phyloP scores from a whole-genome alignment of 2,113 vertebrate species.

The Syrrhaptes paradoxus region DNA sequence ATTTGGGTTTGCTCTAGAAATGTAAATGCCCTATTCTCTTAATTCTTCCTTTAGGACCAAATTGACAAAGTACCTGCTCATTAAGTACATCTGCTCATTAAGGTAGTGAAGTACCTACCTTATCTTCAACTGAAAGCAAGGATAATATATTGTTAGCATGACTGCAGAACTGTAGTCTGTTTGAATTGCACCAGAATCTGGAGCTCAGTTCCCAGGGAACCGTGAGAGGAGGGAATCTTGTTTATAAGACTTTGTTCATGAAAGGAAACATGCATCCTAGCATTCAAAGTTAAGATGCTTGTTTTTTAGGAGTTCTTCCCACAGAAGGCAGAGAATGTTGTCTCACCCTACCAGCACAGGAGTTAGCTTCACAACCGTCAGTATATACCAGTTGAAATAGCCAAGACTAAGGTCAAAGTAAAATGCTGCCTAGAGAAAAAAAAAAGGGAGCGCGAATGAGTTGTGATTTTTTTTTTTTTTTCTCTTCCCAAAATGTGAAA shows the following conservation, averaged over 20 bases:
- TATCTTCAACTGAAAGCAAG: constrained; percentile 2
- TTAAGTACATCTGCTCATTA: constrained; percentile 62
- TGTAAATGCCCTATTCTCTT: constrained; percentile 9
- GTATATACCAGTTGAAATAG: neutral
- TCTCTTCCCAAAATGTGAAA: neutral
- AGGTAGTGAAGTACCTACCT: constrained; percentile 55
- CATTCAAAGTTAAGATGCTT: neutral
- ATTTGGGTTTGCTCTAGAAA: constrained; percentile 30
- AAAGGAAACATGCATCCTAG: neutral
- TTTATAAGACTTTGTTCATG: neutral
- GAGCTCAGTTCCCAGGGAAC: neutral
- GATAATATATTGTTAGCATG: constrained; percentile 13
- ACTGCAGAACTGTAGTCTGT: neutral
- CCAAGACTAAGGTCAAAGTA: neutral
- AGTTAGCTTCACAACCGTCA: neutral
- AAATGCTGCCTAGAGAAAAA: neutral
- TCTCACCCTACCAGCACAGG: neutral
- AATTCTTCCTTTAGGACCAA: constrained; percentile 47
- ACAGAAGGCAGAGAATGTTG: neutral
- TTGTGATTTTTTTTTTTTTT: neutral
- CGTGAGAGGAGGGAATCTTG: neutral
- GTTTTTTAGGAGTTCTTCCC: neutral
- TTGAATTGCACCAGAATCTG: neutral
- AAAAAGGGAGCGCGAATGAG: neutral
- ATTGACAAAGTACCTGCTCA: constrained; percentile 46